Evolutionary conservation across 2,113 vertebrate species (phyloP).

Genomic region (Hystrix brachyura): DNA sequence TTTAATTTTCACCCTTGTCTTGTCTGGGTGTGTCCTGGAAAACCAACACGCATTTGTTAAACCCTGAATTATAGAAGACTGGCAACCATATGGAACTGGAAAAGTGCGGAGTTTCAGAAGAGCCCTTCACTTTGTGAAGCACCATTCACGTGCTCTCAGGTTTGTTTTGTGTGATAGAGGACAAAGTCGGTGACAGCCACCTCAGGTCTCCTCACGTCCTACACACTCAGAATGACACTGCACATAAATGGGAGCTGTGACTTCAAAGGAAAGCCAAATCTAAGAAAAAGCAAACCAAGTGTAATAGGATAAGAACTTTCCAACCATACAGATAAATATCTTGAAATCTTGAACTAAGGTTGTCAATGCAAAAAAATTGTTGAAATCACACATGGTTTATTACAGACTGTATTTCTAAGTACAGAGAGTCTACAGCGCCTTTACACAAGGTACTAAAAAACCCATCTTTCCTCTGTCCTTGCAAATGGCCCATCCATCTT

Average conservation of each 20-base stretch:
- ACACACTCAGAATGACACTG: neutral
- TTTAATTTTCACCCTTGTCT: conserved; percentile 67
- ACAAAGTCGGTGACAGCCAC: neutral
- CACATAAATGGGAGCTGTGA: neutral
- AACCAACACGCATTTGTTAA: conserved; percentile 46
- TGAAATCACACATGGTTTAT: neutral
- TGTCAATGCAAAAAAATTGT: neutral
- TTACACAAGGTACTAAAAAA: neutral
- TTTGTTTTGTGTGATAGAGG: neutral
- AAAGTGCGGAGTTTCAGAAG: conserved; percentile 52
- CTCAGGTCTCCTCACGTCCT: neutral
- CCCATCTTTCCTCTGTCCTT: conserved; percentile 52
- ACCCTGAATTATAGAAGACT: conserved; percentile 29
- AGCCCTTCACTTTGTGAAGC: conserved; percentile 66
- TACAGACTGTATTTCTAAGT: neutral
- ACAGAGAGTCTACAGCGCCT: neutral
- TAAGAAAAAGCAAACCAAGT: neutral
- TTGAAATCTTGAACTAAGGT: conserved; percentile 48
- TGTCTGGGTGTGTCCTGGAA: conserved; percentile 19
- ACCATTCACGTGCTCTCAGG: conserved; percentile 11
- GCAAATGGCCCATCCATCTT: conserved; percentile 20
- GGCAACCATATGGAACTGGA: conserved; percentile 62
- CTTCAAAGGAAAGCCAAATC: conserved; percentile 13
- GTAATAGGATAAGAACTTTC: neutral
- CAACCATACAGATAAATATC: neutral